These are phyloP conservation scores for Campoplex capitator DNA, from an alignment of 2,888 invertebrate species.

Conservation along the genomic window DNA sequence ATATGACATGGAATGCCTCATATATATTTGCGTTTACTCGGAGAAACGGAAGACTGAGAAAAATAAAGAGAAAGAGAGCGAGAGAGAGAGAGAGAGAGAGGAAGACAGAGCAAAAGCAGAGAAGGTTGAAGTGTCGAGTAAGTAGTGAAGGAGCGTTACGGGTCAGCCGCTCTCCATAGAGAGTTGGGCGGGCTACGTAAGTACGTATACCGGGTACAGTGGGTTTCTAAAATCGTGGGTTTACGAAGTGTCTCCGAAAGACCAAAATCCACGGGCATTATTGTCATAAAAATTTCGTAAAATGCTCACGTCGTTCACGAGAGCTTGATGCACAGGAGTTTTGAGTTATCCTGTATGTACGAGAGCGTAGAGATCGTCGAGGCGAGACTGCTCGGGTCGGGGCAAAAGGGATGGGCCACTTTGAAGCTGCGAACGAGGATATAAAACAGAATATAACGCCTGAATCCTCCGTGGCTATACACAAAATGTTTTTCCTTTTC, in stretches of 20 bases:
- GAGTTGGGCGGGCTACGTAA: conserved; percentile 34
- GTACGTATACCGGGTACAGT: conserved; percentile 19
- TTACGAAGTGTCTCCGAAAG: not conserved
- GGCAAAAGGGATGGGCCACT: conserved; percentile 33
- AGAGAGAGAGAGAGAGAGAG: not conserved
- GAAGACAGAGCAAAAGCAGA: conserved; percentile 44
- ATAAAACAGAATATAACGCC: conserved; percentile 52
- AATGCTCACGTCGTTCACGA: not conserved
- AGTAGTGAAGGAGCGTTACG: conserved; percentile 59
- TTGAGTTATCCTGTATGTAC: conserved; percentile 1
- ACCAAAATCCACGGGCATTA: not conserved
- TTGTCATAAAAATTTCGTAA: not conserved
- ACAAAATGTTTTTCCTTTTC: not conserved
- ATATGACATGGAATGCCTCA: not conserved
- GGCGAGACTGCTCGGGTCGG: conserved; percentile 26
- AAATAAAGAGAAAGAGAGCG: not conserved
- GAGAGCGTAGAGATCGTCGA: conserved; percentile 37
- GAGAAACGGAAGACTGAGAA: not conserved
- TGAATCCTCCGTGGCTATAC: conserved; percentile 10
- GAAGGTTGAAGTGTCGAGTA: conserved; percentile 61
- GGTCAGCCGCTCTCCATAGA: conserved; percentile 61
- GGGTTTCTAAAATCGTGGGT: not conserved
- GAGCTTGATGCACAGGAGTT: not conserved
- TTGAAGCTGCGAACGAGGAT: conserved; percentile 55
- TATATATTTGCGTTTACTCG: not conserved